Evolutionary conservation across 1,140 invertebrate species (phyloP), one percentile per base, ranked within the genome.

Genomic region (Proctacanthus coquilletti): DNA sequence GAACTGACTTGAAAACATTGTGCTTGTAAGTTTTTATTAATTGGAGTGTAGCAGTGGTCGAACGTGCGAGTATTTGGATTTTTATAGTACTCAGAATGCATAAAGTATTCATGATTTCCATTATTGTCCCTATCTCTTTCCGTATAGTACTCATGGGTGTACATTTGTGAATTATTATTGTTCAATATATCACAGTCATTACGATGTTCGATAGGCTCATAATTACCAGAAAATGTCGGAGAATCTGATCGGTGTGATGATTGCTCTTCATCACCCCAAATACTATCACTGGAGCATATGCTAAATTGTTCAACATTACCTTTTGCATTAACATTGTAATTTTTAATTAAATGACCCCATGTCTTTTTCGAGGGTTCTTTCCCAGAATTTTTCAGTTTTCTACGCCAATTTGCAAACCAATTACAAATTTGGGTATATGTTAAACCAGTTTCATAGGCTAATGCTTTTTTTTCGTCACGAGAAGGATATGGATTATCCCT

Each of bases 341-440:
- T 74, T 51, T 76, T 76, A 21, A 80, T 78, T 1, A 78, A 60
- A 48, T 75, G 69, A 4, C 74, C 75, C 77, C 77, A 80, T 1
- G 75, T 75, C 45, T 70, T 70, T 44, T 72, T 68, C 34, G 71
- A 68, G 18, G 66, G 63, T 45, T 75, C 70, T 23, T 62, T 64
- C 38, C 74, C 72, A 2, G 74, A 74, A 45, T 77, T 78, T 56
- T 79, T 79, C 21, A 80, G 51, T 53, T 79, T 79, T 45, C 77
- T 56, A 23, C 77, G 66, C 76, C 76, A 79, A 44, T 80, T 80
- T 14, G 77, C 77, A 52, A 80, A 80, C 77, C 77, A 80, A 51
- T 80, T 80, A 47, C 76, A 80, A 29, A 80, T 76, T 72, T 79
- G 75, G 46, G 76, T 75, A 44, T 78, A 77, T 9, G 75, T 78